A percentile compares a stretch with the other conserved stretches of the same genome.
Conservation (phyloP, 2,797 vertebrate genomes). For the Trachurus trachurus region DNA sequence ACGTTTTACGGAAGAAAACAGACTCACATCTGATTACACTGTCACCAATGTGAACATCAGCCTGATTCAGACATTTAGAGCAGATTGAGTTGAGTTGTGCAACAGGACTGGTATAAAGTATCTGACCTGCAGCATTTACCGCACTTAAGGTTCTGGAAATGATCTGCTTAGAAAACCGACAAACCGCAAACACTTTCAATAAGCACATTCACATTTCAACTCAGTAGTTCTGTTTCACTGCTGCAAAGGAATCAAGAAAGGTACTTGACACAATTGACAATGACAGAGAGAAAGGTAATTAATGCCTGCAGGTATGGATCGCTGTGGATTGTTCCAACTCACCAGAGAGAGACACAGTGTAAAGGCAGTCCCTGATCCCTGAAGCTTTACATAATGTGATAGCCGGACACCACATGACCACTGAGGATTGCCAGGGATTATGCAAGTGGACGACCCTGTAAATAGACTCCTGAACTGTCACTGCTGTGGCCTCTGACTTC, state of each 20-base stretch:
- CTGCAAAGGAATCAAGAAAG: background rate
- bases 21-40: too few species aligned
- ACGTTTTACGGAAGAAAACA: too few species aligned
- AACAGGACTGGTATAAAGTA: background rate
- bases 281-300: background rate
- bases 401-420: conserved; percentile 48
- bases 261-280: background rate
- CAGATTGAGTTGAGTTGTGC: too few species aligned
- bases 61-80: too few species aligned
- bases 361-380: conserved; percentile 27
- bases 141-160: conserved; percentile 2
- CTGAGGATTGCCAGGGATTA: conserved; percentile 41
- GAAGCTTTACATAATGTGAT: conserved; percentile 55
- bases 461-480: conserved; percentile 13
- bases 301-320: conserved; percentile 1
- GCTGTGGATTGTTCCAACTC: conserved; percentile 11
- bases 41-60: too few species aligned
- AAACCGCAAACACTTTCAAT: background rate
- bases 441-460: conserved; percentile 20
- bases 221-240: background rate
- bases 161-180: background rate
- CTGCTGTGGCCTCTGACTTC: conserved; percentile 22
- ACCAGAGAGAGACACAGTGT: conserved; percentile 2
- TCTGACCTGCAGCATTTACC: background rate
- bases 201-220: background rate